phyloP scores from a whole-genome alignment of 2,113 vertebrate genomes.

The Archocentrus centrarchus region DNA sequence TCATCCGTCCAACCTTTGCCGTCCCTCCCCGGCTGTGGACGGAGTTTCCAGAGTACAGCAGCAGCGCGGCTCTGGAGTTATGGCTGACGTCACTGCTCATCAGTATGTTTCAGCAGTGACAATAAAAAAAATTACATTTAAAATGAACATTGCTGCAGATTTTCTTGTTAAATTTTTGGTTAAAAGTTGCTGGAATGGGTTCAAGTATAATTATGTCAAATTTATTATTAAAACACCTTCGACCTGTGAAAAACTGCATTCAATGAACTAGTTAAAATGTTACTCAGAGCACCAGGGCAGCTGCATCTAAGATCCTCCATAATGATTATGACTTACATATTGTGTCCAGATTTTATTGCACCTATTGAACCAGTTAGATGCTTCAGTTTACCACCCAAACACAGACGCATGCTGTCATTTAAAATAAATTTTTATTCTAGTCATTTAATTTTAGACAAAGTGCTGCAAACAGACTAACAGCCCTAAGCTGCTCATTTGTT shows the following conservation, averaged over 20 bases:
- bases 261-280: too few species aligned
- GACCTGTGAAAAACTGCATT: not conserved
- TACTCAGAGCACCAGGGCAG: too few species aligned
- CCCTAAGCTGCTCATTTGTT: slow-evolving; percentile 1
- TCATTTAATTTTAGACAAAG: not conserved
- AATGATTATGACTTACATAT: too few species aligned
- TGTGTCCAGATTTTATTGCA: not conserved
- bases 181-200: not conserved
- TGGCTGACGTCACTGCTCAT: accelerated
- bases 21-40: not conserved
- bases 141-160: not conserved
- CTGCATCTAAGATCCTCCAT: too few species aligned
- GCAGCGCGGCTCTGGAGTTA: not conserved
- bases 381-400: not conserved
- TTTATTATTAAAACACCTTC: accelerated
- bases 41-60: not conserved
- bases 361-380: not conserved
- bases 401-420: not conserved
- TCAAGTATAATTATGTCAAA: not conserved
- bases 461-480: not conserved
- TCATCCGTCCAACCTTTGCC: slow-evolving; percentile 39
- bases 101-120: not conserved
- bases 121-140: not conserved
- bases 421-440: not conserved
- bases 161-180: not conserved